These are phyloP conservation scores for Chelon auratus DNA, from an alignment of 2,797 vertebrate species.

Conservation along the genomic window DNA sequence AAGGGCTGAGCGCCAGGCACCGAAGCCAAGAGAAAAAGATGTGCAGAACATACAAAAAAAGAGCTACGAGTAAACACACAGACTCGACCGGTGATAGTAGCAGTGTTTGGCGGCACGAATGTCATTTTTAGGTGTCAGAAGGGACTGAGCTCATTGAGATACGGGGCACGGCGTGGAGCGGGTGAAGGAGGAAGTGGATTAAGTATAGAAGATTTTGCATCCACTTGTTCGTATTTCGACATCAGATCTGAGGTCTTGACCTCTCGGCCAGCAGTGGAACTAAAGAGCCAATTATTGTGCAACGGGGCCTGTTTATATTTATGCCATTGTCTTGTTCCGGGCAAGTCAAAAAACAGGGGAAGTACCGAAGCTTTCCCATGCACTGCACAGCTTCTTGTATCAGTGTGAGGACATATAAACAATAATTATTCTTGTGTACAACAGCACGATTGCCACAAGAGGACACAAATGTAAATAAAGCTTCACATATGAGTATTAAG, in stretches of 20 bases:
- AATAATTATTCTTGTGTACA: conserved; percentile 12
- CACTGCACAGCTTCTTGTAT: conserved; percentile 2
- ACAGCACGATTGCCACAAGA: conserved; percentile 23
- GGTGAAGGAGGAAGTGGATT: conserved; percentile 10
- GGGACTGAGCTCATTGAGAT: conserved; percentile 14
- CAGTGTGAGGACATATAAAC: conserved; percentile 22
- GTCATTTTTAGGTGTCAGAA: conserved; percentile 15
- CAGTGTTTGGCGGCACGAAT: conserved; percentile 15
- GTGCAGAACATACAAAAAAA: not conserved
- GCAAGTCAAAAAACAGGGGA: conserved; percentile 30
- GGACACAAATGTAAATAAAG: not conserved
- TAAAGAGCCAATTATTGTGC: conserved; percentile 40
- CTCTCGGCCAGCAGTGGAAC: conserved; percentile 26
- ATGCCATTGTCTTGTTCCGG: conserved; percentile 51
- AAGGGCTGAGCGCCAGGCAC: conserved; percentile 7
- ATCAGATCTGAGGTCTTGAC: conserved; percentile 15
- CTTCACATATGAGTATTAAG: not conserved
- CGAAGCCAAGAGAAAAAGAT: not conserved
- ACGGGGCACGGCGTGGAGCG: conserved; percentile 14
- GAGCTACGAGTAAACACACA: conserved; percentile 5
- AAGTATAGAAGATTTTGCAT: conserved; percentile 38
- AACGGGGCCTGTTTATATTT: conserved; percentile 60
- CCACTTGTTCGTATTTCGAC: conserved; percentile 59
- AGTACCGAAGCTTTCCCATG: conserved; percentile 36
- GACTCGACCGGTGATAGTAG: not conserved